A percentile compares a stretch with the other conserved stretches of the same genome.
Conservation (phyloP, 2,797 vertebrate genomes). For the Numenius phaeopus region DNA sequence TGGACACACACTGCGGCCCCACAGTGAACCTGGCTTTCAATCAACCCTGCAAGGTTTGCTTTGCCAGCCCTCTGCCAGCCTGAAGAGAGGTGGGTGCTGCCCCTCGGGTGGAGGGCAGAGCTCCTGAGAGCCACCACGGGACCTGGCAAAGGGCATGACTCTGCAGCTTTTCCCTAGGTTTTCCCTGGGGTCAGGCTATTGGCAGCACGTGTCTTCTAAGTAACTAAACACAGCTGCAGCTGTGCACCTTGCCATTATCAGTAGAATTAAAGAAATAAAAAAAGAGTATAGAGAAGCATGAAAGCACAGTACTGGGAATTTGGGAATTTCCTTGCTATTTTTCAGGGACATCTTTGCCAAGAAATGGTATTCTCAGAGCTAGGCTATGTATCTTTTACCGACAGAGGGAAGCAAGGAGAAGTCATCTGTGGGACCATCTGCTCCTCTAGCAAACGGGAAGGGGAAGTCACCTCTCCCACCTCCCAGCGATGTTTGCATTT, state of each 20-base stretch:
- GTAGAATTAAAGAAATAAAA: not conserved
- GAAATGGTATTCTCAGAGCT: not conserved
- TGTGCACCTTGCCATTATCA: not conserved
- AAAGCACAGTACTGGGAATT: conserved; percentile 30
- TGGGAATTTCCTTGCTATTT: conserved; percentile 53
- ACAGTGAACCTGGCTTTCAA: accelerated
- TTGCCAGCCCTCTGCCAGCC: not conserved
- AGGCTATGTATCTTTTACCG: not conserved
- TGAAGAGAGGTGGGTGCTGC: not conserved
- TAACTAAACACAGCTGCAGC: conserved; percentile 8
- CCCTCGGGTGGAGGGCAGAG: accelerated
- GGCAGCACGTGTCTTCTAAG: not conserved
- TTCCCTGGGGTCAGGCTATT: not conserved
- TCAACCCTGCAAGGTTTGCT: not conserved
- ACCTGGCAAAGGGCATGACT: accelerated
- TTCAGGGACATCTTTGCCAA: conserved; percentile 19
- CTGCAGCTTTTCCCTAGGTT: not conserved
- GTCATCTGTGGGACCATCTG: conserved; percentile 58
- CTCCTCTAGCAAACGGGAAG: not conserved
- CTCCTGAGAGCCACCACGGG: accelerated
- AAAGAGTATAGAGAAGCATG: not conserved
- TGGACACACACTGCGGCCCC: accelerated
- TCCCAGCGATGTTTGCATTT: not conserved
- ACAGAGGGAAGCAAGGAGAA: conserved; percentile 48
- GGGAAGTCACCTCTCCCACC: conserved; percentile 40